Evolutionary conservation across 2,888 invertebrate genomes (phyloP).

Genomic region (Callyntrura guangdongensis): DNA sequence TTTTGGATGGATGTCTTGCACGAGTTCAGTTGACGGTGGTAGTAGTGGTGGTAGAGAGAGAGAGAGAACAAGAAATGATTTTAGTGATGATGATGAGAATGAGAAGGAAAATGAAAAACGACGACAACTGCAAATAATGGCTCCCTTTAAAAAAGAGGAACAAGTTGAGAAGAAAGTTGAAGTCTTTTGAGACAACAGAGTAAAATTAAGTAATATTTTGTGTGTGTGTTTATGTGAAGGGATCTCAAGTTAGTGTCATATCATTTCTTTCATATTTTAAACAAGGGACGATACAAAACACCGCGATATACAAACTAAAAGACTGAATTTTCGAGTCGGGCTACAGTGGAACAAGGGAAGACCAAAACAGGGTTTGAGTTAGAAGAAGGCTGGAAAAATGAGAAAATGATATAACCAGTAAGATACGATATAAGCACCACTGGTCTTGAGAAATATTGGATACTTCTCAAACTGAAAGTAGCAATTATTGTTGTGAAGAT

Average conservation of each 20-base stretch:
- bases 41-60: background rate
- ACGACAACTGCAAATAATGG: constrained; percentile 63
- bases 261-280: constrained; percentile 23
- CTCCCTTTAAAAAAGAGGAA: constrained; percentile 38
- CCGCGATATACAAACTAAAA: background rate
- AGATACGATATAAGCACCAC: background rate
- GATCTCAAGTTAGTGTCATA: constrained; percentile 7
- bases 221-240: background rate
- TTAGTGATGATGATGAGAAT: constrained; percentile 15
- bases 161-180: no score
- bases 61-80: constrained; percentile 26
- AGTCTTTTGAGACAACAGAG: background rate
- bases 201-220: constrained; percentile 26
- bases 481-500: constrained; percentile 12
- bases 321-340: background rate
- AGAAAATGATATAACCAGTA: background rate
- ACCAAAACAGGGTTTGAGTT: no score
- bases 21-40: background rate
- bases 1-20: background rate
- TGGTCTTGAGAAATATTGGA: background rate
- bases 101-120: constrained; percentile 13
- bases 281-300: background rate
- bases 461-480: background rate
- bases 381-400: background rate
- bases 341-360: background rate